Conservation (phyloP, 1,140 invertebrate genomes). For the Stratiolaelaps scimitus region DNA sequence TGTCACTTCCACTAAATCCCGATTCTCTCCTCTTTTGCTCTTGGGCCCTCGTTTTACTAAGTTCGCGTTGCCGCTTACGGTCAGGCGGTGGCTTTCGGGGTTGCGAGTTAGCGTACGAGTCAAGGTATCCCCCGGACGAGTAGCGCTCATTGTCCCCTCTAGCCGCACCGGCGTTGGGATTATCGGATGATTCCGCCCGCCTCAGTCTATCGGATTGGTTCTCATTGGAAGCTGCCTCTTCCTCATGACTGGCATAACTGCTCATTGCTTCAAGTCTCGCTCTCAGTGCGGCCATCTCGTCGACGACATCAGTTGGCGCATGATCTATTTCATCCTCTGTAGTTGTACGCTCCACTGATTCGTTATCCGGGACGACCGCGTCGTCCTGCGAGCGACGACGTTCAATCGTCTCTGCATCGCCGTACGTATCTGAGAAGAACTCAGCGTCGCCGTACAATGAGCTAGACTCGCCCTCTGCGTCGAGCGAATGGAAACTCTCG, state of each 20-base stretch:
- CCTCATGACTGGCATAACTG: neutral
- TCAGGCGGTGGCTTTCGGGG: constrained; percentile 1
- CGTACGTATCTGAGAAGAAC: too few relatives aligned
- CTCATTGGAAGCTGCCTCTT: neutral
- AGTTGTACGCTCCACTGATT: neutral
- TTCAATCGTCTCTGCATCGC: neutral
- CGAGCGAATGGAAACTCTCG: constrained; percentile 24
- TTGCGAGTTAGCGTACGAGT: neutral
- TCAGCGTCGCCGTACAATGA: too few relatives aligned
- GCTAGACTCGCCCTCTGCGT: neutral
- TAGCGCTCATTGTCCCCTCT: neutral
- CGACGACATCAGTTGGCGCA: neutral
- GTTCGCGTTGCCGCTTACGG: constrained; percentile 9
- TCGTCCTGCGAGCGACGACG: neutral
- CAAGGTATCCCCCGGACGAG: constrained; percentile 5
- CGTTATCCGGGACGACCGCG: neutral
- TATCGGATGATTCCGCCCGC: neutral
- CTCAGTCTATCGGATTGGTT: neutral
- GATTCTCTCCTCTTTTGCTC: constrained; percentile 6
- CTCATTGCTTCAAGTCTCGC: constrained; percentile 11
- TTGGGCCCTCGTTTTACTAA: neutral
- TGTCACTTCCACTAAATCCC: too few relatives aligned
- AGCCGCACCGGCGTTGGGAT: neutral
- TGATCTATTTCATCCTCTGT: too few relatives aligned
- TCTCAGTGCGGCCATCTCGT: constrained; percentile 2